phyloP scores from a whole-genome alignment of 2,888 invertebrate species.

The Hydropsyche betteni region DNA sequence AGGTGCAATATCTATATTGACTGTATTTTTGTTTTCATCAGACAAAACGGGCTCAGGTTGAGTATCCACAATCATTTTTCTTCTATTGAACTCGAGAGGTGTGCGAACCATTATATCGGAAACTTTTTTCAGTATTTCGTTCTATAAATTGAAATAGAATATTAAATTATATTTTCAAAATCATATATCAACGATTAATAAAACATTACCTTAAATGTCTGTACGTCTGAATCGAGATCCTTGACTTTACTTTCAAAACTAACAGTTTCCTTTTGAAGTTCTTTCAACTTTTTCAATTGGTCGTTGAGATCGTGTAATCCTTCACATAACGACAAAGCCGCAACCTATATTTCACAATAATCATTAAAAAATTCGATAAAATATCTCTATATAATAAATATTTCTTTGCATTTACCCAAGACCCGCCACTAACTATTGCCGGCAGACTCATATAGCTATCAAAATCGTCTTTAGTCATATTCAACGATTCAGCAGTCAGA shows the following conservation, averaged over 20 bases:
- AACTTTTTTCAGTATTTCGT: conserved; percentile 78
- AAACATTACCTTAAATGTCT: conserved; percentile 72
- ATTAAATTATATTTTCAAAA: conserved; percentile 19
- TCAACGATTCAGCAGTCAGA: conserved; percentile 90
- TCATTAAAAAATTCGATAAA: neutral
- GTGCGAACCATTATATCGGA: conserved; percentile 75
- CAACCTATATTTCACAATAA: conserved; percentile 58
- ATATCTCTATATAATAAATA: conserved; percentile 30
- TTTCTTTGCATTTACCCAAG: conserved; percentile 69
- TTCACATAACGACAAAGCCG: conserved; percentile 83
- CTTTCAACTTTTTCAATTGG: conserved; percentile 75
- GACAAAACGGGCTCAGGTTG: conserved; percentile 44
- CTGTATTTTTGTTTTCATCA: conserved; percentile 45
- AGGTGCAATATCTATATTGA: conserved; percentile 43
- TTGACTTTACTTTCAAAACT: conserved; percentile 72
- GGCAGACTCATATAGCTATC: conserved; percentile 80
- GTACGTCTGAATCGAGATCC: conserved; percentile 74
- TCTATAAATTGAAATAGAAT: conserved; percentile 60
- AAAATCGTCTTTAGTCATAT: conserved; percentile 91
- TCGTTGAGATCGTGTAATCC: conserved; percentile 86
- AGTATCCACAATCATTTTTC: conserved; percentile 59
- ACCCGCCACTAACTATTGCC: conserved; percentile 87
- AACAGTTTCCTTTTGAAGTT: conserved; percentile 72
- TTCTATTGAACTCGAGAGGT: conserved; percentile 75
- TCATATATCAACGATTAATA: neutral